Percentiles rank a stretch among this genome's conserved stretches.
Evolutionary conservation across 2,797 vertebrate genomes (phyloP).

Genomic region (Acanthurus leucopareius): DNA sequence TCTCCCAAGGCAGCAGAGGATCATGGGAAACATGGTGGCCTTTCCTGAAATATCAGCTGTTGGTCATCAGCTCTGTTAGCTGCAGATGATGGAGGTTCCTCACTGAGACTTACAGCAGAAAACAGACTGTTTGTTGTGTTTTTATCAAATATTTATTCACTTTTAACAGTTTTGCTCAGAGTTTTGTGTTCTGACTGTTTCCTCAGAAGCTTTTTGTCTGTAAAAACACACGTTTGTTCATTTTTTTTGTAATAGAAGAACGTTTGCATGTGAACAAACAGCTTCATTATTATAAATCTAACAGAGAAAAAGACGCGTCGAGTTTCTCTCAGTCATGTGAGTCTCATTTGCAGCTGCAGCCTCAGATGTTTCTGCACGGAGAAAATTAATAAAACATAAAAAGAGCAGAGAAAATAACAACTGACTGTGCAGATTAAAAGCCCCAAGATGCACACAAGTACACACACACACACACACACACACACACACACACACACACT

Average conservation of each 20-base stretch:
- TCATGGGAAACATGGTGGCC: not conserved
- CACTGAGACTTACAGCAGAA: no score
- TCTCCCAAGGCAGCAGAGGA: not conserved
- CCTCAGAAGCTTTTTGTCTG: not conserved
- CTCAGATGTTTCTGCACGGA: conserved; percentile 30
- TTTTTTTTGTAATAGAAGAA: not conserved
- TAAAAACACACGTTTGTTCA: not conserved
- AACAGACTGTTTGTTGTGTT: not conserved
- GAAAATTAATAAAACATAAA: conserved; percentile 42
- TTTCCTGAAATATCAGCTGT: not conserved
- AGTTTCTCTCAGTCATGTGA: not conserved
- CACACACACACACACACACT: not conserved
- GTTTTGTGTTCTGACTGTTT: not conserved
- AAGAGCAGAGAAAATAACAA: conserved; percentile 21
- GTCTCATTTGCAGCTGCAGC: not conserved
- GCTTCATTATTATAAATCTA: not conserved
- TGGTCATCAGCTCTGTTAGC: not conserved
- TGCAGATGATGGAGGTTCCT: not conserved
- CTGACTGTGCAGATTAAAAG: conserved; percentile 34
- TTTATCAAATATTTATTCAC: not conserved
- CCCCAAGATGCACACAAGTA: not conserved
- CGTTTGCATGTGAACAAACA: not conserved
- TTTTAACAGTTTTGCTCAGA: not conserved
- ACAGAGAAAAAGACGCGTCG: no score
- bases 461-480: not conserved